Conservation (phyloP, 2,113 vertebrate species). For the Thunnus thynnus region DNA sequence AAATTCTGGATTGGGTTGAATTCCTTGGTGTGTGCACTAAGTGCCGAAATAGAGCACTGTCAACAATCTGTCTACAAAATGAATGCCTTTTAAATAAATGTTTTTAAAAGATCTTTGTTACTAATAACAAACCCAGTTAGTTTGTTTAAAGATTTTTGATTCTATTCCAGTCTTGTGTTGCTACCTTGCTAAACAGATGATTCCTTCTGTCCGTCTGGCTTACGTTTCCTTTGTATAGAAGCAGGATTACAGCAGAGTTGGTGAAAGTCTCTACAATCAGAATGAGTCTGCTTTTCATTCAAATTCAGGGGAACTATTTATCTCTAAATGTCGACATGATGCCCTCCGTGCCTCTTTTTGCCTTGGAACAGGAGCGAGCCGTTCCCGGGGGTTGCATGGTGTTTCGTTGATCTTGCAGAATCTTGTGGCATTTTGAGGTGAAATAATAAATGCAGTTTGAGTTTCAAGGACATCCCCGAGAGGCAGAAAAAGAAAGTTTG, state of each 20-base stretch:
- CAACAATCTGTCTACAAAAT: conserved; percentile 16
- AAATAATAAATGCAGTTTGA: conserved; percentile 59
- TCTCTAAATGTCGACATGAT: conserved; percentile 58
- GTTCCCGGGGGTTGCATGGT: conserved; percentile 17
- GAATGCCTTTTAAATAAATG: background rate
- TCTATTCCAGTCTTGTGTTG: background rate
- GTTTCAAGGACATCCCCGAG: conserved; percentile 44
- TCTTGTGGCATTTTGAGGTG: conserved; percentile 68
- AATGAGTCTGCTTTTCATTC: conserved; percentile 44
- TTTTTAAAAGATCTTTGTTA: background rate
- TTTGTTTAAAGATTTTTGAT: background rate
- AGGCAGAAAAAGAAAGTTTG: conserved; percentile 30
- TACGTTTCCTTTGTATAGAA: conserved; percentile 12
- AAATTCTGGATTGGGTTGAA: no score
- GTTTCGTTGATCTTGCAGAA: conserved; percentile 58
- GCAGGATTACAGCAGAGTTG: conserved; percentile 1
- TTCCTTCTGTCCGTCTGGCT: background rate
- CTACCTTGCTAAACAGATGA: background rate
- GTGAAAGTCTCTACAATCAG: background rate
- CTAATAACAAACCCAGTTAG: background rate
- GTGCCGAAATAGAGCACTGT: conserved; percentile 1
- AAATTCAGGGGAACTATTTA: conserved; percentile 15
- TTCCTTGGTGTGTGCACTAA: no score
- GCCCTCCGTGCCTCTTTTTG: conserved; percentile 39
- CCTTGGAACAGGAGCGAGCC: background rate